Percentiles rank a stretch among this genome's conserved stretches.
Evolutionary conservation across 2,113 vertebrate species (phyloP).

Genomic region (Sula dactylatra): DNA sequence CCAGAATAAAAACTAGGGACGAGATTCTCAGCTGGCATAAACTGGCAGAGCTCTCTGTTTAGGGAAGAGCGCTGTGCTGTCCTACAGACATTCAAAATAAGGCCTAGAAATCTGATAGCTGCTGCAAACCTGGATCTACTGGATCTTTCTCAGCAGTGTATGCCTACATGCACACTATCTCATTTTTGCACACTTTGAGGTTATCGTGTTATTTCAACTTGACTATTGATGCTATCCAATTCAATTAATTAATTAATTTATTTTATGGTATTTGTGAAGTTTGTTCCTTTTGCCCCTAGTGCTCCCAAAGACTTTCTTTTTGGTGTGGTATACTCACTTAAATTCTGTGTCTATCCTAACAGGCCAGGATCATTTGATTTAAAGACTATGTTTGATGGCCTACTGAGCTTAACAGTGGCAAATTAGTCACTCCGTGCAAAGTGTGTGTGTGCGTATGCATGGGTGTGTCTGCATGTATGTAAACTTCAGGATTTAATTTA

Average conservation of each 20-base stretch:
- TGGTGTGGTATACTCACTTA: neutral
- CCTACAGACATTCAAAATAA: neutral
- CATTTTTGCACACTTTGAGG: neutral
- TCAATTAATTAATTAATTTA: neutral
- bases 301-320: neutral
- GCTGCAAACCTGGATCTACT: neutral
- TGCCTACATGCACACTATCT: neutral
- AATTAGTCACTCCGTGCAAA: neutral
- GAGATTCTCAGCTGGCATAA: neutral
- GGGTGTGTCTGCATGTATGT: neutral
- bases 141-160: neutral
- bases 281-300: neutral
- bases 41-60: neutral
- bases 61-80: neutral
- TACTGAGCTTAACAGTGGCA: neutral
- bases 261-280: neutral
- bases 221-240: neutral
- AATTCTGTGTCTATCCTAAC: neutral
- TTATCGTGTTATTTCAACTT: neutral
- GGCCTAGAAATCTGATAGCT: neutral
- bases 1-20: neutral
- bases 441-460: too few relatives aligned
- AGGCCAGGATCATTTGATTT: neutral
- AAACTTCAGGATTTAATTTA: neutral
- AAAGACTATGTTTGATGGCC: neutral